Evolutionary conservation across 2,797 vertebrate species (phyloP), one percentile per base, ranked within the genome.

Genomic region (Falco concolor): DNA sequence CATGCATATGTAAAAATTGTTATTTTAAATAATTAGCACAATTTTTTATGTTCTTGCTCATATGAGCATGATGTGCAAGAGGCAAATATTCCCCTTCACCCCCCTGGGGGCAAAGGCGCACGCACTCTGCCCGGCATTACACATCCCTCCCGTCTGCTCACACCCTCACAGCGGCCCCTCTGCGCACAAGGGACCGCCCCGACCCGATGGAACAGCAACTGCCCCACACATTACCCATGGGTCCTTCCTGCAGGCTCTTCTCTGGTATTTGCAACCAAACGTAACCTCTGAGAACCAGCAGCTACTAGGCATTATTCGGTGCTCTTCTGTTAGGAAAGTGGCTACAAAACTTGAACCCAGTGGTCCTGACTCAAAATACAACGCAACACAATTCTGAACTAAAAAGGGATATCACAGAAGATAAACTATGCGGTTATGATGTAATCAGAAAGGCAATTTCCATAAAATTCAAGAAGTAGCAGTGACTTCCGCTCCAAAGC

Each of bases 41-140:
- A 20, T 13, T 49, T 23, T 64, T 40, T 28, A 18, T 10, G 42
- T 23, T 64, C 42, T 28, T 40, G 42, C 23, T 47, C n/a, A 42
- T 28, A 28, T 0, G 2, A 69, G 53, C 23, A n/a, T 0, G 13
- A 68, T 6, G 13, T 52, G 24, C 20, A 24, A 52, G 24, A 42
- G 45, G 22, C 21, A 53, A 13, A 61, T 30, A 20, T 24, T 32
- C 56, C 47, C 56, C 38, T 44, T 44, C 32, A 3, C 5, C 9
- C 19, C 42, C 8, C 7, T 2, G 5, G 18, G 45, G 36, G 54
- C 23, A 28, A 30, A 50, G 54, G 23, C 23, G 9, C 23, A 11
- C 2, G 4, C 0, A 3, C 15, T 34, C 10, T 19, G 30, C 38
- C 78, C 3, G 1, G 23, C 6, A 4, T 1, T 6, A 19, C 5